Evolutionary conservation across 92 coral and sea anemone species (phyloP), one percentile per base, ranked within the genome.

Genomic region (Epizoanthus fatuus): DNA sequence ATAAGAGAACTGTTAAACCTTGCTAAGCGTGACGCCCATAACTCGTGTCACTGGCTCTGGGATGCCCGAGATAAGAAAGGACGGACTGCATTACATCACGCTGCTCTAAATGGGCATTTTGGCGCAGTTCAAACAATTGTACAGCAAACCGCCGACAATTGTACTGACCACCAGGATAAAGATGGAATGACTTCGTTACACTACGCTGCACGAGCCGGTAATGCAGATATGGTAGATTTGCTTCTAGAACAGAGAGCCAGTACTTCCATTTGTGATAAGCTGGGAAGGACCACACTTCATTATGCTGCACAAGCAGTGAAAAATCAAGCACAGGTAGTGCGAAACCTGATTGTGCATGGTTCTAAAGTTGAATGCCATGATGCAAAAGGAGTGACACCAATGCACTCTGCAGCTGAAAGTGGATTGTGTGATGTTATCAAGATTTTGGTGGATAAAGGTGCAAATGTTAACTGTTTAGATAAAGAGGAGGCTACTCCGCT

Each of bases 381-480:
- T 74, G 3, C 56, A 7, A 32, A 53, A 53, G 65, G 80, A 32
- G 80, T 64, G 32, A 74, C 80, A 19, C 80, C 80, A 15, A 11
- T 74, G 16, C 80, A 74, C 29, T 55, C 32, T 29, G 80, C 80
- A 9, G 80, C 80, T 35, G 51, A 55, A 54, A 25, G 80, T 29
- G 80, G 80, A 10, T 45, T 19, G 9, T 29, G 64, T 53, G 49
- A 74, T 5, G 47, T 74, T 8, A 53, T 74, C 29, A 47, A 74
- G 15, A 6, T 74, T 22, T 25, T 74, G 17, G 64, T 15, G 4
- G 16, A 54, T 0, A 11, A 74, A 7, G 80, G 64, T 52, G 80
- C 80, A 4, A 63, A 74, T 74, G 44, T 74, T 6, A 74, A 74
- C 64, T 74, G 80, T 54, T 54, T 74, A 63, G 79, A 74, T 39